Conservation (phyloP, 2,888 invertebrate genomes). For the Acrocyrtus sp. region DNA sequence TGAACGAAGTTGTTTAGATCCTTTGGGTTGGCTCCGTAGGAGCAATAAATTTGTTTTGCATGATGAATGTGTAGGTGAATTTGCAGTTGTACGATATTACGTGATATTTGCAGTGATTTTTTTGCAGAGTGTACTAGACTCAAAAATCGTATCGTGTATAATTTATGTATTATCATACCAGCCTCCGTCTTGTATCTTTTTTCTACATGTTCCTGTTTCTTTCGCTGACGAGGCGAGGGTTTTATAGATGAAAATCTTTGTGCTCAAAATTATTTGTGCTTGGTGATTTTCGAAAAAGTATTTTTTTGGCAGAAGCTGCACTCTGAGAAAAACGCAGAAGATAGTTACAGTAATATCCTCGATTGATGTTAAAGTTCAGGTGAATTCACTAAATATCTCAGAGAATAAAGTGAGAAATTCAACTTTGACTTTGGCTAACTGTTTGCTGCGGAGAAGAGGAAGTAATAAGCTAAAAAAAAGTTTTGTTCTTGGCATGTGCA, state of each 20-base stretch:
- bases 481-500: slow-evolving; percentile 26
- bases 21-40: background rate
- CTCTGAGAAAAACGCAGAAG: background rate
- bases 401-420: background rate
- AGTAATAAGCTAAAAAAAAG: slow-evolving; percentile 15
- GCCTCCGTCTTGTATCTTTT: background rate
- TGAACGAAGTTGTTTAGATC: background rate
- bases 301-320: background rate
- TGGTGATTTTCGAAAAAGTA: background rate
- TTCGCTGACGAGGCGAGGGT: too few relatives aligned
- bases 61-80: background rate
- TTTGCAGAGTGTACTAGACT: background rate
- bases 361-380: background rate
- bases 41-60: background rate
- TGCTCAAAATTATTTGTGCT: too few relatives aligned
- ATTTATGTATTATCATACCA: background rate
- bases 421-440: background rate
- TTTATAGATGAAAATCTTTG: too few relatives aligned
- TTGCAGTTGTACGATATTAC: too few relatives aligned
- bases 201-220: too few relatives aligned
- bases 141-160: too few relatives aligned
- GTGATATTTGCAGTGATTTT: background rate
- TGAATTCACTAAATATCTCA: background rate
- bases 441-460: slow-evolving; percentile 1
- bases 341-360: background rate